phyloP scores from a whole-genome alignment of 2,113 vertebrate genomes.

The Ondatra zibethicus region DNA sequence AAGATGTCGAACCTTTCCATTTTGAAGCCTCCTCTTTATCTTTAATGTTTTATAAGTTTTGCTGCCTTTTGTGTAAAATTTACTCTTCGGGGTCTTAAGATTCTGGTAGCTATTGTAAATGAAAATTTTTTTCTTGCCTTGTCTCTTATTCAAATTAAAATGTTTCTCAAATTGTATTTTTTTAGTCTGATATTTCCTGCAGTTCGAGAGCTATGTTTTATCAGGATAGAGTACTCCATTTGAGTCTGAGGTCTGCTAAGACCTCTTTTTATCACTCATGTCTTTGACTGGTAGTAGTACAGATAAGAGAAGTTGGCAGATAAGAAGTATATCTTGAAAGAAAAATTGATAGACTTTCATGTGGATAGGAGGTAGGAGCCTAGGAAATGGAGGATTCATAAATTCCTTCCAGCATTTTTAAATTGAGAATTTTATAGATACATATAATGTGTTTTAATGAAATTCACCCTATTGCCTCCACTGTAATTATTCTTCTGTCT shows the following conservation, averaged over 20 bases:
- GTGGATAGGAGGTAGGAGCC: not conserved
- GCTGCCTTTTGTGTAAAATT: conserved; percentile 26
- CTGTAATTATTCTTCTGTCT: not conserved
- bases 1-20: not conserved
- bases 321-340: conserved; percentile 39
- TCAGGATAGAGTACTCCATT: not conserved
- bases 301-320: conserved; percentile 30
- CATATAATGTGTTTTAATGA: not conserved
- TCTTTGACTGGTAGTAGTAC: conserved; percentile 38
- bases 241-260: not conserved
- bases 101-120: not conserved
- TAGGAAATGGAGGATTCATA: not conserved
- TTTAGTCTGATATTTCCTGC: not conserved
- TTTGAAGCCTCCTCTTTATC: not conserved
- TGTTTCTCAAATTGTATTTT: not conserved
- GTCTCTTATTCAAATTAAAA: conserved; percentile 43
- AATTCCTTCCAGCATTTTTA: not conserved
- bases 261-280: not conserved
- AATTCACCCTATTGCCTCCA: not conserved
- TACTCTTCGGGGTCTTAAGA: not conserved
- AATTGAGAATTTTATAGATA: not conserved
- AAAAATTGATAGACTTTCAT: conserved; percentile 40
- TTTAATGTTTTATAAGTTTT: conserved; percentile 33
- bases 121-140: not conserved
- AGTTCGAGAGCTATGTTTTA: not conserved